These are phyloP conservation scores for Procambarus virginalis DNA, from an alignment of 1,140 invertebrate genomes.

Conservation along the genomic window DNA sequence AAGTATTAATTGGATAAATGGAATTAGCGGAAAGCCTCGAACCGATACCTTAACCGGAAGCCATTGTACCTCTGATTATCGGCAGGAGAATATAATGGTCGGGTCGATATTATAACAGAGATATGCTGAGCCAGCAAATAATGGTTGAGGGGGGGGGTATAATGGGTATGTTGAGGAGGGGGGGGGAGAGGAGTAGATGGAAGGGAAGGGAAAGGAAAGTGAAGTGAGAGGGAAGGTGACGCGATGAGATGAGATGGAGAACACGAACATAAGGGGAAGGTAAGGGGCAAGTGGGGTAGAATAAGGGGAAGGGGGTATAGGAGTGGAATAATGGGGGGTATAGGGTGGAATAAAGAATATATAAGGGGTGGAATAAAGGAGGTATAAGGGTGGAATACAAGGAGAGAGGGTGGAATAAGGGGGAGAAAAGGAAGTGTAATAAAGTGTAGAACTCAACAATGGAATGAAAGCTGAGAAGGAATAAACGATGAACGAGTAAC, in stretches of 20 bases:
- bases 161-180: not conserved
- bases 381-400: no score
- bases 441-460: no score
- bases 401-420: not conserved
- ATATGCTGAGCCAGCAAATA: not conserved
- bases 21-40: not conserved
- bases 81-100: not conserved
- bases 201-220: not conserved
- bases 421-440: not conserved
- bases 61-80: not conserved
- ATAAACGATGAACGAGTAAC: no score
- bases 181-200: not conserved
- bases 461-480: not conserved
- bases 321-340: not conserved
- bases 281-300: not conserved
- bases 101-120: not conserved
- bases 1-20: not conserved
- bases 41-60: not conserved
- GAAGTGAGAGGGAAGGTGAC: not conserved
- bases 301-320: not conserved
- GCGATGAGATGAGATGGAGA: not conserved
- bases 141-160: not conserved
- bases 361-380: no score
- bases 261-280: not conserved
- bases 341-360: no score